Conservation (phyloP, 2,888 invertebrate species). For the Heteromyza rotundicornis region DNA sequence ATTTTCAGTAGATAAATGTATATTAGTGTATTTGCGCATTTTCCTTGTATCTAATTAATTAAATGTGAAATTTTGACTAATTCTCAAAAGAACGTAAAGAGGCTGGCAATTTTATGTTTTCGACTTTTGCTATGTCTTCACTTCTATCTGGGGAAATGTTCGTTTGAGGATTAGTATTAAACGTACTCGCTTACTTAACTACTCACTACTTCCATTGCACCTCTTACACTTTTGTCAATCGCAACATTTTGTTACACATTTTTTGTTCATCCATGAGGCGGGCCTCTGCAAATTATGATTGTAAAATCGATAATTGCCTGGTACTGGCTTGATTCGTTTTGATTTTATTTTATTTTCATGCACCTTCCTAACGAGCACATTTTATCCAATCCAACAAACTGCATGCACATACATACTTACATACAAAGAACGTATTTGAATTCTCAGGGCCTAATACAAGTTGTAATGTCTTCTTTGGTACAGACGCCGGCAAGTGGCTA, state of each 20-base stretch:
- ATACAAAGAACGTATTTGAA: slow-evolving; percentile 35
- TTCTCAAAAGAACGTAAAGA: not conserved
- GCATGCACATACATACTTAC: slow-evolving; percentile 20
- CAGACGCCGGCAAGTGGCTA: slow-evolving; percentile 87
- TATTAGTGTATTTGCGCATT: slow-evolving; percentile 21
- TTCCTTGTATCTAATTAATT: slow-evolving; percentile 16
- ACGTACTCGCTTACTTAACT: not conserved
- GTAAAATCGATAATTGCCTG: not conserved
- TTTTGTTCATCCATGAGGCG: not conserved
- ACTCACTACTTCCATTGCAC: not conserved
- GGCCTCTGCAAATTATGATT: no score
- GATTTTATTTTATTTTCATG: not conserved
- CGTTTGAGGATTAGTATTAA: not conserved
- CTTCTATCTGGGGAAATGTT: not conserved
- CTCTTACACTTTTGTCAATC: not conserved
- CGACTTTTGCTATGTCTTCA: no score
- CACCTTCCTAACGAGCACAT: not conserved
- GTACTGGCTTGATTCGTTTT: not conserved
- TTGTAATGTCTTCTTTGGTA: no score
- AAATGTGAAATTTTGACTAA: slow-evolving; percentile 7
- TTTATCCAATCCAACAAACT: not conserved
- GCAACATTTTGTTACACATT: not conserved
- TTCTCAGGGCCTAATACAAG: slow-evolving; percentile 41
- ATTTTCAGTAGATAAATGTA: slow-evolving; percentile 13
- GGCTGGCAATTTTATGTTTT: not conserved